Percentiles rank a stretch among this genome's conserved stretches.
Conservation (phyloP, 1,140 invertebrate genomes). For the Bombus cullumanus region DNA sequence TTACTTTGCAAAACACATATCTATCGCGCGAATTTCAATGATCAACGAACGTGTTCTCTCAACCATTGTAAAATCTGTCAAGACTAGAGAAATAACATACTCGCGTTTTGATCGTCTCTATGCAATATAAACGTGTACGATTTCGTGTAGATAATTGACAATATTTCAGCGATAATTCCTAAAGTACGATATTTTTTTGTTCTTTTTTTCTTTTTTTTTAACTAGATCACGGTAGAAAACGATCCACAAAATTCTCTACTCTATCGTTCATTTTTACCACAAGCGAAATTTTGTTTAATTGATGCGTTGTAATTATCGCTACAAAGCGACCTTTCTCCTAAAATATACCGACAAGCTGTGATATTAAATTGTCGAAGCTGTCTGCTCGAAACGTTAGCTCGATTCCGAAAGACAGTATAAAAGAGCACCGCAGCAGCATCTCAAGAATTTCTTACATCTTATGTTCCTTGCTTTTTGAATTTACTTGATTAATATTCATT, state of each 20-base stretch:
- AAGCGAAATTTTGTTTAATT: slow-evolving; percentile 5
- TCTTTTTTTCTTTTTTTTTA: neutral
- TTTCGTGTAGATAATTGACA: slow-evolving; percentile 61
- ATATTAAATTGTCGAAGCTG: neutral
- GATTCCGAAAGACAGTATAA: slow-evolving; percentile 2
- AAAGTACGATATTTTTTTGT: neutral
- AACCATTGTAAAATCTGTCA: neutral
- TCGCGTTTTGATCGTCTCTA: slow-evolving; percentile 17
- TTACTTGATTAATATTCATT: neutral
- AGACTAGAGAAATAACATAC: neutral
- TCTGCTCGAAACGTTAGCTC: neutral
- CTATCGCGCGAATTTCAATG: neutral
- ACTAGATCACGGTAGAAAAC: slow-evolving; percentile 13
- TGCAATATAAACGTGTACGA: slow-evolving; percentile 19
- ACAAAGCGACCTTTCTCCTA: neutral
- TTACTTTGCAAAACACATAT: slow-evolving; percentile 34
- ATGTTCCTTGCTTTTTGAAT: neutral
- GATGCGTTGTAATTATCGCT: neutral
- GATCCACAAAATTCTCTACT: neutral
- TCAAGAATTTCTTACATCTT: neutral
- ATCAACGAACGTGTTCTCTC: neutral
- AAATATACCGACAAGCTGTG: neutral
- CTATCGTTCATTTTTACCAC: neutral
- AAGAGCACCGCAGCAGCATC: neutral
- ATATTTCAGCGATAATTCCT: slow-evolving; percentile 50